Evolutionary conservation across 2,888 invertebrate genomes (phyloP).

Genomic region (Drosophila borborema): DNA sequence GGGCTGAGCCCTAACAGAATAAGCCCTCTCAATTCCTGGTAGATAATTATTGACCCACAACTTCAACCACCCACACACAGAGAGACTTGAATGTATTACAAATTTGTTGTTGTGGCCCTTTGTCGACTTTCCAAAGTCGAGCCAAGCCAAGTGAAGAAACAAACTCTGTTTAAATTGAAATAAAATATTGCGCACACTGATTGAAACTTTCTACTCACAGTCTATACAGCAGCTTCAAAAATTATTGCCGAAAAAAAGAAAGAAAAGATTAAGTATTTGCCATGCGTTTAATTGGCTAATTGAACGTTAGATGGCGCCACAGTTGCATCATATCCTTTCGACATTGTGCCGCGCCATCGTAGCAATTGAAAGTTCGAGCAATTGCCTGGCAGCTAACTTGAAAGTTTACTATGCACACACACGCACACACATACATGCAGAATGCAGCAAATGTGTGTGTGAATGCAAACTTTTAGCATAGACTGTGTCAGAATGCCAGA

Average conservation of each 20-base stretch:
- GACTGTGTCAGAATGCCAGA: constrained; percentile 45
- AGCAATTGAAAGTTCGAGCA: constrained; percentile 52
- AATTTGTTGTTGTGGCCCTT: constrained; percentile 21
- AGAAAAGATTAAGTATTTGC: background rate
- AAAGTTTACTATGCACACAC: constrained; percentile 40
- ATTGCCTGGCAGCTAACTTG: constrained; percentile 38
- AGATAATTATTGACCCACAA: constrained; percentile 38
- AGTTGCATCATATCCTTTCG: constrained; percentile 13
- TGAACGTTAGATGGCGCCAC: constrained; percentile 30
- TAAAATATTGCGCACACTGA: background rate
- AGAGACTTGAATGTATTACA: background rate
- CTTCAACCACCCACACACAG: background rate
- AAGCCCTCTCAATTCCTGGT: constrained; percentile 14
- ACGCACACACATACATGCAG: constrained; percentile 3
- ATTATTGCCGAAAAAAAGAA: background rate
- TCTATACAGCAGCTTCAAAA: background rate
- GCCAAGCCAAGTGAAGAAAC: background rate
- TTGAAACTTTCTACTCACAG: background rate
- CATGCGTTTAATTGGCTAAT: background rate
- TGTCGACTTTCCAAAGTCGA: constrained; percentile 40
- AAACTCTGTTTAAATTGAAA: background rate
- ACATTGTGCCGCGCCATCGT: constrained; percentile 17
- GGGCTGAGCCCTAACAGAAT: background rate
- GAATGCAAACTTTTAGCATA: constrained; percentile 59
- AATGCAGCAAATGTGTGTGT: constrained; percentile 22